Evolutionary conservation across 53 echinoderm and acorn worm genomes (phyloP), one percentile per base, ranked within the genome.

Genomic region (Holothuria scabra): DNA sequence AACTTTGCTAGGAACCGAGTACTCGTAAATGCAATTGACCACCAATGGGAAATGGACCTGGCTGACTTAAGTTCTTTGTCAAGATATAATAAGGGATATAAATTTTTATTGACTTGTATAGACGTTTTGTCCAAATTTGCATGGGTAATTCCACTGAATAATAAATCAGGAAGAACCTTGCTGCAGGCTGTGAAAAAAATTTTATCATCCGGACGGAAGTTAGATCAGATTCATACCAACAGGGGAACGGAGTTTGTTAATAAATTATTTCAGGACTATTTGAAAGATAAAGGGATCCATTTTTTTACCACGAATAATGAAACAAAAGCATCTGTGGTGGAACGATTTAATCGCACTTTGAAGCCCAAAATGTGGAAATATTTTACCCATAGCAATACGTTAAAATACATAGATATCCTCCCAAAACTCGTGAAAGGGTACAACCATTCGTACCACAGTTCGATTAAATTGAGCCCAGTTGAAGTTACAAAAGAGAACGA

Each of bases 71-170:
- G 64, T 5, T 67, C 71, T n/a, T 2, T 91, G 8, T 46, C 82
- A 3, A 29, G 65, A 1, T 79, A 70, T 34, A 91, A 91, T 79
- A 22, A 18, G 19, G 72, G 74, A 2, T 80, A 49, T 34, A 84
- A 65, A 32, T 91, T 80, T 71, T 28, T 91, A 28, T n/a, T 91
- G 70, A 91, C 88, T 69, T 88, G 91, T 35, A 91, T 91, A 60
- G 85, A 91, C 48, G 81, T 81, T 12, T 74, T 87, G 13, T 91
- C 91, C 6, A 91, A 87, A 33, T 91, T 67, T 25, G 87, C 91
- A 3, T 91, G 87, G 87, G 91, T 59, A 0, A 28, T 35, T 10
- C 87, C 87, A 3, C 24, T 91, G 22, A 87, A 91, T 24, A 84
- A 86, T 62, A 92, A 92, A 44, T 70, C 76, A 0, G 49, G 68